Evolutionary conservation across 2,113 vertebrate genomes (phyloP).

Genomic region (Chaetops frenatus): DNA sequence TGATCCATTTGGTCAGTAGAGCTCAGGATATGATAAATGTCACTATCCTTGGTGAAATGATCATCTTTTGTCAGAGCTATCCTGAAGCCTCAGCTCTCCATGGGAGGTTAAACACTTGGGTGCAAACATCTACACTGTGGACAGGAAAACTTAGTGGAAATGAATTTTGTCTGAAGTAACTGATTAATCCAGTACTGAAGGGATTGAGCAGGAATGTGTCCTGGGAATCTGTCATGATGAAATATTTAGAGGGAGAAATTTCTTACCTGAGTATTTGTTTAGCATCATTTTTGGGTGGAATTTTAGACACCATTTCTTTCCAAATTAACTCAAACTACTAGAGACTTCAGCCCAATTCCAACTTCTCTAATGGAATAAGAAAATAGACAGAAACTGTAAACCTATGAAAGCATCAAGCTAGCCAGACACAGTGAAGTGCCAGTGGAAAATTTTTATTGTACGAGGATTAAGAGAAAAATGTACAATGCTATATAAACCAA

Average conservation of each 20-base stretch:
- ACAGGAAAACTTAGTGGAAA: neutral
- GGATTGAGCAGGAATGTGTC: neutral
- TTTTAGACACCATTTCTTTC: neutral
- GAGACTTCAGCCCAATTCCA: neutral
- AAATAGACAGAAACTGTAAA: neutral
- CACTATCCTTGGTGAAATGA: neutral
- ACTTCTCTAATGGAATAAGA: neutral
- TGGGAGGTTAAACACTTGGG: neutral
- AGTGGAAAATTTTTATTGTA: neutral
- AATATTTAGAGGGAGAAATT: neutral
- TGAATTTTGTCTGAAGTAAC: neutral
- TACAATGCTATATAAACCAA: neutral
- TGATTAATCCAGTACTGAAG: neutral
- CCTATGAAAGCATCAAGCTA: neutral
- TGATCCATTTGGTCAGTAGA: fast-evolving
- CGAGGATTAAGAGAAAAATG: neutral
- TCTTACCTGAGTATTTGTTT: neutral
- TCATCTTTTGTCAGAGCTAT: neutral
- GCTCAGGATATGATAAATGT: neutral
- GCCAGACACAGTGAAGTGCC: neutral
- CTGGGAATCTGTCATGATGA: neutral
- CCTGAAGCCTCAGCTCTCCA: neutral
- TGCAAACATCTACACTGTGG: neutral
- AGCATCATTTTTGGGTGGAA: neutral
- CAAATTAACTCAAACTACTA: neutral